Conservation (phyloP, 1,140 invertebrate species). For the Bombus sibiricus region DNA sequence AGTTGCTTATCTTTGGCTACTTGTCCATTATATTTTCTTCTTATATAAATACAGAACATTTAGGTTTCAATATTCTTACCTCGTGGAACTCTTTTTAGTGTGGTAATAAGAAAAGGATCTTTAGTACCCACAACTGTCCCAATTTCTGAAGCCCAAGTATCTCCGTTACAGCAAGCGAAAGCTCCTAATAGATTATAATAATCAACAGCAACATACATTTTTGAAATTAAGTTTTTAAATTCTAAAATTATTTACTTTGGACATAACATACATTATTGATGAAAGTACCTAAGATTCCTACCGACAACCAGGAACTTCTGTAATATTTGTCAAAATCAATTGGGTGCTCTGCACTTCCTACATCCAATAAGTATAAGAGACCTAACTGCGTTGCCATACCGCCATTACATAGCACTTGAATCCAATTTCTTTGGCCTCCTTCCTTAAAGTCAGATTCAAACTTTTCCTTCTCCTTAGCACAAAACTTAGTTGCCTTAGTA, state of each 20-base stretch:
- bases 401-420: conserved; percentile 95
- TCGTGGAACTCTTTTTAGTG: conserved; percentile 88
- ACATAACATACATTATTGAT: neutral
- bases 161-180: conserved; percentile 93
- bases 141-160: conserved; percentile 96
- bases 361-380: conserved; percentile 91
- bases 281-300: conserved; percentile 88
- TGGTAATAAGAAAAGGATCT: conserved; percentile 91
- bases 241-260: no score
- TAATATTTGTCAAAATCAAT: conserved; percentile 92
- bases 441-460: conserved; percentile 92
- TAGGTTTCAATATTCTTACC: conserved; percentile 79
- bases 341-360: conserved; percentile 89
- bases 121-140: conserved; percentile 88
- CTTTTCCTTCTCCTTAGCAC: conserved; percentile 87
- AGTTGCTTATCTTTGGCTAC: neutral
- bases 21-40: neutral
- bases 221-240: neutral
- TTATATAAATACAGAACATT: neutral
- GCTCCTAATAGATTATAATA: conserved; percentile 82
- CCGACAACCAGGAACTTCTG: conserved; percentile 90
- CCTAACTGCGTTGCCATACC: conserved; percentile 92
- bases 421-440: conserved; percentile 94
- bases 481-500: conserved; percentile 92
- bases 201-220: neutral